phyloP scores from a whole-genome alignment of 2,113 vertebrate species.

The Takifugu bimaculatus region DNA sequence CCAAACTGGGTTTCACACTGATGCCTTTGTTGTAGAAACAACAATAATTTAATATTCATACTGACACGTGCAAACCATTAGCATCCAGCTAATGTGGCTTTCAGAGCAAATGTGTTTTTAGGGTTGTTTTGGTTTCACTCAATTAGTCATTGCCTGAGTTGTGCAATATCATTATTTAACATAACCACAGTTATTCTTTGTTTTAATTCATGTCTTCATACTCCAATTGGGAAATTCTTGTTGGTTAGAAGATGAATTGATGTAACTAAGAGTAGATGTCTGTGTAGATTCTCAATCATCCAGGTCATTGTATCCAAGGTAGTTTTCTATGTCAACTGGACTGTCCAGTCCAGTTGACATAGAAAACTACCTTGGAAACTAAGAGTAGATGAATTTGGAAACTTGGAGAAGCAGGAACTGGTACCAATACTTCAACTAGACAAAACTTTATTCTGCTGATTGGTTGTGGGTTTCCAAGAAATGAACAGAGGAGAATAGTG shows the following conservation, averaged over 20 bases:
- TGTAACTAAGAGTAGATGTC: slow-evolving; percentile 10
- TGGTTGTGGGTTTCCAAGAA: slow-evolving; percentile 14
- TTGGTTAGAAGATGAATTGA: slow-evolving; percentile 17
- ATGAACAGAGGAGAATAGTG: slow-evolving; percentile 6
- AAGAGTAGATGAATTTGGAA: slow-evolving; percentile 30
- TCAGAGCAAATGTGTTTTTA: too few species aligned
- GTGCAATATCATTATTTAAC: neutral
- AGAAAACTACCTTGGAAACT: neutral
- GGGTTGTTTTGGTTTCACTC: neutral
- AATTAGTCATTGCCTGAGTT: neutral
- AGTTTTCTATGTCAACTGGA: too few species aligned
- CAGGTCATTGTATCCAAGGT: too few species aligned
- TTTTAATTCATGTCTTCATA: slow-evolving; percentile 1
- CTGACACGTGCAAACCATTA: slow-evolving; percentile 14
- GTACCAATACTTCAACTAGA: slow-evolving; percentile 35
- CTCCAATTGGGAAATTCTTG: slow-evolving; percentile 13
- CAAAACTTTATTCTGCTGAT: slow-evolving; percentile 43
- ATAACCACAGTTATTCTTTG: slow-evolving; percentile 1
- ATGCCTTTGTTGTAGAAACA: slow-evolving; percentile 37
- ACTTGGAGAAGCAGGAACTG: slow-evolving; percentile 12
- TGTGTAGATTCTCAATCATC: too few species aligned
- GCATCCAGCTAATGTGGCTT: slow-evolving; percentile 10
- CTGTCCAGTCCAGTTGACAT: too few species aligned
- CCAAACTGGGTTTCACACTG: slow-evolving; percentile 33
- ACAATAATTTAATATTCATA: slow-evolving; percentile 25